Evolutionary conservation across 2,888 invertebrate genomes (phyloP), one percentile per base, ranked within the genome.

Genomic region (Globia sparganii): DNA sequence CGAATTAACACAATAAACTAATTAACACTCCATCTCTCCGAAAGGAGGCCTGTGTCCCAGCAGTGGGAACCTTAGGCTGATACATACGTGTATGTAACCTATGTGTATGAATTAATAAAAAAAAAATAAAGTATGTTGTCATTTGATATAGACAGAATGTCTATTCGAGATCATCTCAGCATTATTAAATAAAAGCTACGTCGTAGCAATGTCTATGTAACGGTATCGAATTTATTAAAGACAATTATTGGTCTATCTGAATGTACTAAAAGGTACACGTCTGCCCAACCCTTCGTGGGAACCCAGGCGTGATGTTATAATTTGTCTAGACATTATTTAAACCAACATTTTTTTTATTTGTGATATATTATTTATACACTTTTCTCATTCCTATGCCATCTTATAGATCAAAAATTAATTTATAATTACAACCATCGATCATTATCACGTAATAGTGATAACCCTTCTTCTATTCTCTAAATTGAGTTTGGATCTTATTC

Each of bases 341-440:
- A 40, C 18, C 21, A 61, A 18, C 15, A 2, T 43, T 37, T 21
- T 31, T 40, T 37, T 11, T n/a, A n/a, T n/a, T 66, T 28, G 28
- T 31, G 28, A 31, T 15, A 43, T 66, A 66, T 3, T 43, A 43
- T 28, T n/a, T n/a, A n/a, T 66, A 46, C 28, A 66, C 31, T 4
- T 67, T 15, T 61, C 61, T 56, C 69, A 71, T 53, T 43, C 43
- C 31, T 34, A 43, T 21, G 28, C 25, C 70, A 65, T 72, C 61
- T 80, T 78, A 80, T 28, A 70, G 58, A 67, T 81, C 72, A 77
- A 64, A 61, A 28, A 40, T 58, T 73, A 66, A 58, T 61, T 66
- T 61, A 77, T 85, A 83, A 77, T 82, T 81, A 83, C 83, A 83
- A 83, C 83, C 83, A 73, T 85, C 61, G 34, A 67, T 67, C 40